Evolutionary conservation across 2,888 invertebrate species (phyloP).

Genomic region (Hololepta plana): DNA sequence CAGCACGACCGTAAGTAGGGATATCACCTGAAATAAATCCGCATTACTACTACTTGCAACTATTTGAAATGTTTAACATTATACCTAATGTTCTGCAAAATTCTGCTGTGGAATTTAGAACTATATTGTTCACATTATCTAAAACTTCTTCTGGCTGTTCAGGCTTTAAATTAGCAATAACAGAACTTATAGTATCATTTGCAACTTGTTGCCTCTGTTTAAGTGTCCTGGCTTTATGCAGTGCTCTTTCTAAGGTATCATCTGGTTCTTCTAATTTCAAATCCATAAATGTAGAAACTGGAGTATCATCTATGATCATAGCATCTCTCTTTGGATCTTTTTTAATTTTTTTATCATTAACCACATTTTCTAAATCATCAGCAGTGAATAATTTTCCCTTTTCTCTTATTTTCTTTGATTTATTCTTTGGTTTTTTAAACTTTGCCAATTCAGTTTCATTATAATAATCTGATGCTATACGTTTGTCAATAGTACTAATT

Average conservation of each 20-base stretch:
- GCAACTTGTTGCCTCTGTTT: conserved; percentile 31
- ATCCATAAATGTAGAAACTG: no score
- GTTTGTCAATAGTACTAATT: no score
- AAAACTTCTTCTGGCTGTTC: conserved; percentile 20
- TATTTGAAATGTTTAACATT: no score
- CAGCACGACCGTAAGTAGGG: conserved; percentile 83
- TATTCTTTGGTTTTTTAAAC: conserved; percentile 78
- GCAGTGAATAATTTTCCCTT: conserved; percentile 44
- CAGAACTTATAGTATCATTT: conserved; percentile 12
- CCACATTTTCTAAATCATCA: conserved; percentile 39
- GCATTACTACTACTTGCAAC: no score
- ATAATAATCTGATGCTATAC: conserved; percentile 76
- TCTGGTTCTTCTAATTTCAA: conserved; percentile 41
- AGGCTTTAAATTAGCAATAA: conserved; percentile 15
- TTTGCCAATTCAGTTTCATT: conserved; percentile 69
- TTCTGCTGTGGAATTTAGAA: conserved; percentile 86
- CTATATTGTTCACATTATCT: conserved; percentile 37
- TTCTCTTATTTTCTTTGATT: conserved; percentile 49
- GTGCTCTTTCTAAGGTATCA: conserved; percentile 32
- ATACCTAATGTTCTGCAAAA: conserved; percentile 73
- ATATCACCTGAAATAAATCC: conserved; percentile 45
- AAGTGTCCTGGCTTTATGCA: conserved; percentile 36
- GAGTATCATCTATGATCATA: no score
- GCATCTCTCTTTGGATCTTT: conserved; percentile 9
- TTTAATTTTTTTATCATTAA: conserved; percentile 17